Evolutionary conservation across 2,797 vertebrate genomes (phyloP).

Genomic region (Pygocentrus nattereri): DNA sequence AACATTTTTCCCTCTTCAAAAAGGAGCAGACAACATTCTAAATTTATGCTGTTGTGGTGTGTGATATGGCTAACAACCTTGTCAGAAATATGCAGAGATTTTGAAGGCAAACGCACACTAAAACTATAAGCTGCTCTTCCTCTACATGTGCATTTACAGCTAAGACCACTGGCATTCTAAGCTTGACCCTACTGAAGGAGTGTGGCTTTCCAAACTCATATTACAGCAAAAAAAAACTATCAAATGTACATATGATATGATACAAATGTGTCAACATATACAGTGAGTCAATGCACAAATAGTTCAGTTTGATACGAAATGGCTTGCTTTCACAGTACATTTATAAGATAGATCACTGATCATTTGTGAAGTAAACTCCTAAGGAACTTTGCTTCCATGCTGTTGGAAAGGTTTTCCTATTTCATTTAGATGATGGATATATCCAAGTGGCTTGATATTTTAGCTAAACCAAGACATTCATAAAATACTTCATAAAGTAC

Average conservation of each 20-base stretch:
- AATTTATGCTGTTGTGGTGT: constrained; percentile 75
- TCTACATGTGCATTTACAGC: constrained; percentile 60
- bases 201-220: constrained; percentile 64
- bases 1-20: constrained; percentile 67
- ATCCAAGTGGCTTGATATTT: constrained; percentile 8
- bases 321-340: constrained; percentile 44
- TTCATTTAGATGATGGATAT: background rate
- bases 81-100: constrained; percentile 66
- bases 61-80: constrained; percentile 73
- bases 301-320: constrained; percentile 63
- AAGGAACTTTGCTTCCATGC: background rate
- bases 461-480: background rate
- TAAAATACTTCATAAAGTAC: constrained; percentile 18
- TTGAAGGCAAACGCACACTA: constrained; percentile 65
- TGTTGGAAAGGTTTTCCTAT: background rate
- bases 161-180: constrained; percentile 67
- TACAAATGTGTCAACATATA: constrained; percentile 79
- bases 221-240: constrained; percentile 58
- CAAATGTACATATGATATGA: constrained; percentile 78
- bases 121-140: constrained; percentile 46
- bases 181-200: constrained; percentile 62
- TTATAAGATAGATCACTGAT: constrained; percentile 18
- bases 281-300: constrained; percentile 79
- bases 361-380: constrained; percentile 12
- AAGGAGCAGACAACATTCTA: constrained; percentile 65